Base-by-base conservation (phyloP, 1,140 invertebrate species). In the Drosophila pectinifera region DNA sequence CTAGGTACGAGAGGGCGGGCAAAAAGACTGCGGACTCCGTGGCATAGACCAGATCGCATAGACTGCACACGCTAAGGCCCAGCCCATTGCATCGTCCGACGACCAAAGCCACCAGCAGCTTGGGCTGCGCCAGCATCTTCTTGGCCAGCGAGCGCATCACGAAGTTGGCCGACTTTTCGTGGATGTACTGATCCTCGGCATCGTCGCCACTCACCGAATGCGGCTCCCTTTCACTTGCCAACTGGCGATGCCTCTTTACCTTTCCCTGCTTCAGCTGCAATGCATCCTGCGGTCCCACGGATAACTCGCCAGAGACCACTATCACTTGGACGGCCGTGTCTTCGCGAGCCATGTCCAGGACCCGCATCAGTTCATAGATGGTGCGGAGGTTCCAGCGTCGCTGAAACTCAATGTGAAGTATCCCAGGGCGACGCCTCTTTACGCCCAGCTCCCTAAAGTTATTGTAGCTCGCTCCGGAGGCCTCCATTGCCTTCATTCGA, bases 1-100 rank as follows among this genome's bases (percentile, higher is more conserved):
- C 97, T 28, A 98, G 92, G 69, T 94, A 93, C 31, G 95, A 94
- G 92, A 99, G 98, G 49, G 98, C 98, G 58, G 97, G 97, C 59
- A 95, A 93, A 91, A 99, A 98, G 75, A 95, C 96, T 14, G 97
- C 96, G 65, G 92, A 95, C 62, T 97, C 95, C n/a, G 95, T 95
- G 41, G 97, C 96, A 93, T 97, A 98, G 24, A 99, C 95, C 48
- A 96, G 93, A 93, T 99, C 98, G 94, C 95, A 99, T 1, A 99
- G 93, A 10, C 95, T 95, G 20, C 98, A 92, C 0, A 95, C 95
- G 8, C 98, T 99, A 0, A 96, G 95, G 49, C 95, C 95, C 74
- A 99, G 95, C 18, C 98, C 98, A 69, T 99, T 94, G n/a, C 98
- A 97, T 49, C 97, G 97, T 36, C 98, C 98, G 94, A 99, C 98